Evolutionary conservation across 2,797 vertebrate genomes (phyloP).

Genomic region (Sarcoramphus papa): DNA sequence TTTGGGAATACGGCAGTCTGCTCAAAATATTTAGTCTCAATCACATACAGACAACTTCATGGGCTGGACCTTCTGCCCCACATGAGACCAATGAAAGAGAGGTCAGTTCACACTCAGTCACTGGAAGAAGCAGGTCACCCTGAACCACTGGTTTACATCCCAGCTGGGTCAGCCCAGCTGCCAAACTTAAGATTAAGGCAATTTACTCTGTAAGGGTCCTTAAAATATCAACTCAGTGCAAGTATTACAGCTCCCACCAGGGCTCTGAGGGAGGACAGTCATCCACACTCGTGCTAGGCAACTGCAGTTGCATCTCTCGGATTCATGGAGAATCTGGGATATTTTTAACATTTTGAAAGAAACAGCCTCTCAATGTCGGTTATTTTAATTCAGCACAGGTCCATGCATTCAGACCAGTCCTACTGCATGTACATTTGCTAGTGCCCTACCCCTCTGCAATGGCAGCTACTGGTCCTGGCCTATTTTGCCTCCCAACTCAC

Average conservation of each 20-base stretch:
- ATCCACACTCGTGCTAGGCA: conserved; percentile 25
- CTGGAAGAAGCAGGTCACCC: not conserved
- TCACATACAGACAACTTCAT: not conserved
- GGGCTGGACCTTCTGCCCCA: not conserved
- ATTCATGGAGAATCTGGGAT: not conserved
- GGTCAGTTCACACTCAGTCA: not conserved
- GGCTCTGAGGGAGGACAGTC: conserved; percentile 28
- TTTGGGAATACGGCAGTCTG: not conserved
- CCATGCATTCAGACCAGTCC: not conserved
- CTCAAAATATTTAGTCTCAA: not conserved
- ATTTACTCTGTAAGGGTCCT: not conserved
- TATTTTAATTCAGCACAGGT: not conserved
- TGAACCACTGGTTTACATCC: not conserved
- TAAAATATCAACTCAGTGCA: not conserved
- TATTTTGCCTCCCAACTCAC: not conserved
- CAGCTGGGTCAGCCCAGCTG: not conserved
- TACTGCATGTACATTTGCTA: not conserved
- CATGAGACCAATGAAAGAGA: not conserved
- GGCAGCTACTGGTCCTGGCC: not conserved
- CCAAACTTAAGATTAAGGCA: not conserved
- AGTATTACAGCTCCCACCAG: not conserved
- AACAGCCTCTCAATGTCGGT: not conserved
- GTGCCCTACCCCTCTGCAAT: not conserved
- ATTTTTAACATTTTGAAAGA: conserved; percentile 39
- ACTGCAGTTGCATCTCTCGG: not conserved